These are phyloP conservation scores for Nysson spinosus DNA, from an alignment of 2,888 invertebrate genomes.

Conservation along the genomic window DNA sequence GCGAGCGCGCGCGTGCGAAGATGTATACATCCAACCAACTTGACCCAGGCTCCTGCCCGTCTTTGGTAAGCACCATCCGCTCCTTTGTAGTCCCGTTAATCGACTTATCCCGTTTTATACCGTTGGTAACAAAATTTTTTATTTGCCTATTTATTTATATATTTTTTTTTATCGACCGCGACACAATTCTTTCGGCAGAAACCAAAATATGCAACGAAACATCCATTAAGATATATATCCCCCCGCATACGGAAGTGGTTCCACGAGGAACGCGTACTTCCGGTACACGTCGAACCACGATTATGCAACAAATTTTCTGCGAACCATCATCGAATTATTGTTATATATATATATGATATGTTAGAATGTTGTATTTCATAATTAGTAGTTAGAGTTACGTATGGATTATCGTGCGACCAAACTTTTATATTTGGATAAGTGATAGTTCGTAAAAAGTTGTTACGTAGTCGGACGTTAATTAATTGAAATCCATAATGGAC, in stretches of 20 bases:
- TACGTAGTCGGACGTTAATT: neutral
- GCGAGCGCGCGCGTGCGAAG: slow-evolving; percentile 68
- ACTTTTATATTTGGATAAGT: too few relatives aligned
- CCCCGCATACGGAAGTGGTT: slow-evolving; percentile 30
- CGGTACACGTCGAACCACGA: slow-evolving; percentile 4
- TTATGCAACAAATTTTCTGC: slow-evolving; percentile 16
- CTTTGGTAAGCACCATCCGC: slow-evolving; percentile 77
- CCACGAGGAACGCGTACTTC: slow-evolving; percentile 15
- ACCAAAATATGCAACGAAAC: slow-evolving; percentile 30
- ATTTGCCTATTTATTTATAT: slow-evolving; percentile 12
- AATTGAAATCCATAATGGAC: slow-evolving; percentile 5
- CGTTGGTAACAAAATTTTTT: slow-evolving; percentile 49
- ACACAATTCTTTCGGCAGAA: slow-evolving; percentile 23
- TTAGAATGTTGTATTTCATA: too few relatives aligned
- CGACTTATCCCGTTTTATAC: slow-evolving; percentile 72
- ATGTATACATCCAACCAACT: slow-evolving; percentile 76
- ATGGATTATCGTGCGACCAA: too few relatives aligned
- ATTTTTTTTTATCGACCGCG: slow-evolving; percentile 16
- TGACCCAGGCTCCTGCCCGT: slow-evolving; percentile 77
- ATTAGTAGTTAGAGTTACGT: too few relatives aligned
- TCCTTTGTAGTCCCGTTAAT: slow-evolving; percentile 77
- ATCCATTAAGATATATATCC: too few relatives aligned
- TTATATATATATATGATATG: neutral
- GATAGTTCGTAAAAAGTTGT: slow-evolving; percentile 19
- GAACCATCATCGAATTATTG: neutral